Evolutionary conservation across 2,113 vertebrate species (phyloP), one percentile per base, ranked within the genome.

Genomic region (Holacanthus passer): DNA sequence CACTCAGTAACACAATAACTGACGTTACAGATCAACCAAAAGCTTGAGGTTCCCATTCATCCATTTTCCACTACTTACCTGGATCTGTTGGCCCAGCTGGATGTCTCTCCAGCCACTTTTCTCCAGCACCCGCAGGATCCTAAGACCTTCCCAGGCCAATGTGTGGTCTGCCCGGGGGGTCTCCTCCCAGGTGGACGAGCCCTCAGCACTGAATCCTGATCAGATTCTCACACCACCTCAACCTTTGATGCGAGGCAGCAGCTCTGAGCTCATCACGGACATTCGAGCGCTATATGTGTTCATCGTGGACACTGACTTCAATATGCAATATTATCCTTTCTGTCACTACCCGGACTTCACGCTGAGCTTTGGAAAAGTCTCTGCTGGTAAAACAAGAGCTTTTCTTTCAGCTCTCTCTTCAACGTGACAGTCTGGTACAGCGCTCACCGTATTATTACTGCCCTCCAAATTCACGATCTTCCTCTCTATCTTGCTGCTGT

Each of bases 151-250:
- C 20, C 29, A 29, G n/a, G 55, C 48, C 5, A 12, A 32, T n/a
- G 13, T 65, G 32, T 62, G 16, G 31, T 74, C 52, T 55, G 47
- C 63, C 19, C 27, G 19, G 31, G 71, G 60, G 79, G 41, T 70
- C 67, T 79, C 41, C 16, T 81, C 82, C 19, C 29, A 50, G 55
- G 22, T 70, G 55, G 47, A 78, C 35, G 11, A 65, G 43, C n/a
- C 27, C 50, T 63, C 31, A 80, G 68, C 35, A 60, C 48, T 53
- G 66, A 56, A 69, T 77, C 12, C 62, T 31, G 24, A 81, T 70
- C 22, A 48, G 53, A 48, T 24, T 53, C 41, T 17, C 16, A 6
- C 4, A 45, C 19, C 27, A 65, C 43, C 20, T 73, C 52, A 43
- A 32, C 39, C 4, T 73, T 62, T 45, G 47, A 72, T 62, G 63